A percentile compares a stretch with the other conserved stretches of the same genome.
These are phyloP conservation scores for Watsonalla cultraria DNA, from an alignment of 2,888 invertebrate species.

Conservation along the genomic window DNA sequence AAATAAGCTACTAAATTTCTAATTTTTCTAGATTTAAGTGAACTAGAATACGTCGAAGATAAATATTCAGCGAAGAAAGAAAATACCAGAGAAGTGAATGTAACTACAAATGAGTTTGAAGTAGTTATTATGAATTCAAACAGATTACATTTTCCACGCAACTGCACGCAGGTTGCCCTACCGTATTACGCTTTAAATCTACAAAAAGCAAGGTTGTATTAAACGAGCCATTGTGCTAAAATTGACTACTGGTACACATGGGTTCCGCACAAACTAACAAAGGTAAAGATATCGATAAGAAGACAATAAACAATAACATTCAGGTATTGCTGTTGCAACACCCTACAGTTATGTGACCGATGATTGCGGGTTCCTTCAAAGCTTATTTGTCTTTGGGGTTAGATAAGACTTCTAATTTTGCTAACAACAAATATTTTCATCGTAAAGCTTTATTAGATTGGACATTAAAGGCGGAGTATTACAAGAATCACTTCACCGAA, in stretches of 20 bases:
- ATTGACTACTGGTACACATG: slow-evolving; percentile 21
- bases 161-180: neutral
- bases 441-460: no score
- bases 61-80: no score
- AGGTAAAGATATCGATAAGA: slow-evolving; percentile 69
- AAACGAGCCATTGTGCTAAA: slow-evolving; percentile 50
- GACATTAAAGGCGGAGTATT: no score
- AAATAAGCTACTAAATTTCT: no score
- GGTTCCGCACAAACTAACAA: slow-evolving; percentile 53
- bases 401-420: no score
- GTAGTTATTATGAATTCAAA: neutral
- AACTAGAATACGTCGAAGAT: no score
- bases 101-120: no score
- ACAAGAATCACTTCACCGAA: no score
- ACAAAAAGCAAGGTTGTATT: slow-evolving; percentile 10
- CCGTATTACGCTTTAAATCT: slow-evolving; percentile 3
- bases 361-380: slow-evolving; percentile 36
- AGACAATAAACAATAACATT: slow-evolving; percentile 77
- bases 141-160: neutral
- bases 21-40: no score
- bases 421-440: no score
- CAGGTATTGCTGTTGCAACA: slow-evolving; percentile 58
- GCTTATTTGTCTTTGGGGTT: neutral
- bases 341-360: slow-evolving; percentile 48
- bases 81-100: no score